These are phyloP conservation scores for Achatina immaculata DNA, from an alignment of 1,140 invertebrate genomes.

Conservation along the genomic window DNA sequence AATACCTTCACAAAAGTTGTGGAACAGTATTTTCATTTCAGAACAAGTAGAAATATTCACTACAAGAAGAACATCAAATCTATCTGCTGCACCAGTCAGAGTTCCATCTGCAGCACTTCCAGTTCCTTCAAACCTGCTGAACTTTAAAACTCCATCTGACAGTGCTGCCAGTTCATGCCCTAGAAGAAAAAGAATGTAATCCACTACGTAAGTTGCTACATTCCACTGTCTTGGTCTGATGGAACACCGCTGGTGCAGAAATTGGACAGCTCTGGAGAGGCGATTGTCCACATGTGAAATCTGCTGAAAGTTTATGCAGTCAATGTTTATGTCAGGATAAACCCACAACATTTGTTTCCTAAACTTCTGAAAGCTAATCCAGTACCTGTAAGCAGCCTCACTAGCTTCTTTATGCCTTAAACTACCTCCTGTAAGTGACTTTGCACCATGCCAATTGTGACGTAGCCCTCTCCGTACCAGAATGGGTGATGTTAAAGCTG, in stretches of 20 bases:
- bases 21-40: constrained; percentile 41
- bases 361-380: constrained; percentile 40
- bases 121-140: constrained; percentile 48
- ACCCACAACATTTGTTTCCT: constrained; percentile 27
- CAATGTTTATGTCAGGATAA: neutral
- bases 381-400: constrained; percentile 17
- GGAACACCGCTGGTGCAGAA: constrained; percentile 49
- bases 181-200: constrained; percentile 55
- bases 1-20: constrained; percentile 42
- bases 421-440: neutral
- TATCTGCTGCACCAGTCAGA: constrained; percentile 46
- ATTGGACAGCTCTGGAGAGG: constrained; percentile 47
- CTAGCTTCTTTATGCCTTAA: neutral
- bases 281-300: constrained; percentile 13
- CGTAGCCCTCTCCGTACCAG: neutral
- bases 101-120: constrained; percentile 56
- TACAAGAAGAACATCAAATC: constrained; percentile 56
- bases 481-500: neutral
- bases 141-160: constrained; percentile 39
- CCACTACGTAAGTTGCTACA: constrained; percentile 50
- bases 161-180: constrained; percentile 49
- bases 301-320: neutral
- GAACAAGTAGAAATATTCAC: constrained; percentile 47
- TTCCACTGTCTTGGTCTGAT: constrained; percentile 45
- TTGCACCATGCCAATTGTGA: neutral